A percentile compares a stretch with the other conserved stretches of the same genome.
These are phyloP conservation scores for Aleiodes sp. DNA, from an alignment of 1,140 invertebrate genomes.

Conservation along the genomic window DNA sequence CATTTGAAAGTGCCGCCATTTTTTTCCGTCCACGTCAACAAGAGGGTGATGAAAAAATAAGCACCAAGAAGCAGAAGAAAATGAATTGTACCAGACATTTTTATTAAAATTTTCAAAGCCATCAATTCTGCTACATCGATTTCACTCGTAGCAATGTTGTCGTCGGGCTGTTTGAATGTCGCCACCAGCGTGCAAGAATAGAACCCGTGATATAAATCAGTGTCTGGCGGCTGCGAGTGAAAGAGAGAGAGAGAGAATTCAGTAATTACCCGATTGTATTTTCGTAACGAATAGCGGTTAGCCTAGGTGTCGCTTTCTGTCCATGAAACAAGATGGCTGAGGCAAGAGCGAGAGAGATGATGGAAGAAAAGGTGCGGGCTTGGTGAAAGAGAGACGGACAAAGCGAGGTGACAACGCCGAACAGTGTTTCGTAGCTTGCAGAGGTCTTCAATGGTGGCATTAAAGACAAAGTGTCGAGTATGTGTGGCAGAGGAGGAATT, in stretches of 20 bases:
- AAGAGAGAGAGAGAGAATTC: no score
- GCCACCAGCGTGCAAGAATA: neutral
- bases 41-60: no score
- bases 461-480: conserved; percentile 43
- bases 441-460: conserved; percentile 5
- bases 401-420: neutral
- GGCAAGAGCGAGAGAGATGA: neutral
- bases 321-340: conserved; percentile 11
- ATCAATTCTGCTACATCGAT: neutral
- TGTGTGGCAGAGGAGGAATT: conserved; percentile 17
- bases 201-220: conserved; percentile 15
- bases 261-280: conserved; percentile 24
- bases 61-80: no score
- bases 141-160: neutral
- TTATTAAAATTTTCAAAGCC: neutral
- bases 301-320: neutral
- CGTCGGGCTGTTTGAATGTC: neutral
- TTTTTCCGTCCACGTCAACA: no score
- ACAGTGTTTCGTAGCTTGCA: no score
- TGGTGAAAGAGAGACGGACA: neutral
- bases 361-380: neutral
- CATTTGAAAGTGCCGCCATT: neutral
- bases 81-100: neutral
- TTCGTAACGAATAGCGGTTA: conserved; percentile 14
- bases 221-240: neutral